phyloP scores from a whole-genome alignment of 2,113 vertebrate genomes.

The Dicerorhinus sumatrensis region DNA sequence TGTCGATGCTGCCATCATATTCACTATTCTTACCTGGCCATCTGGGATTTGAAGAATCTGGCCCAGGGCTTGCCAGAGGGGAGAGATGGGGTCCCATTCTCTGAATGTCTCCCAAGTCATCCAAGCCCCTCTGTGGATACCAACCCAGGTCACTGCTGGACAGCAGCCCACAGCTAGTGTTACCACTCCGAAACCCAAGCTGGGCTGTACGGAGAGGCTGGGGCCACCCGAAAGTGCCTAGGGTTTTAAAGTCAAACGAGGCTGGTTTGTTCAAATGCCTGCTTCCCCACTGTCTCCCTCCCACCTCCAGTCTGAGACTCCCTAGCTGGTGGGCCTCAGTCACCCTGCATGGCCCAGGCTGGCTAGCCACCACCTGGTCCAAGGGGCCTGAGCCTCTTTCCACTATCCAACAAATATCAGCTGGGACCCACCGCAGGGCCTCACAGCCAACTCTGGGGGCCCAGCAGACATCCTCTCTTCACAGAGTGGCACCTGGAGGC shows the following conservation, averaged over 20 bases:
- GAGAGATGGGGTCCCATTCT: not conserved
- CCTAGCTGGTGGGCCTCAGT: not conserved
- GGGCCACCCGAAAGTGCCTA: conserved; percentile 39
- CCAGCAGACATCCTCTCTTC: not conserved
- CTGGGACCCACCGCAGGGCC: not conserved
- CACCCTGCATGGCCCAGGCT: not conserved
- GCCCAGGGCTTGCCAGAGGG: not conserved
- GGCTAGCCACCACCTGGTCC: not conserved
- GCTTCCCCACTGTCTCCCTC: not conserved
- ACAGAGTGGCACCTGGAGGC: not conserved
- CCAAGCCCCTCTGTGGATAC: conserved; percentile 22
- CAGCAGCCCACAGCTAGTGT: conserved; percentile 50
- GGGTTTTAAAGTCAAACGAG: conserved; percentile 63
- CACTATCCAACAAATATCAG: not conserved
- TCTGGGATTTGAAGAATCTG: not conserved
- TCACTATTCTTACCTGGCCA: not conserved
- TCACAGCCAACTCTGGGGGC: not conserved
- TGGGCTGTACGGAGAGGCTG: not conserved
- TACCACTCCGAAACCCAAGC: conserved; percentile 75
- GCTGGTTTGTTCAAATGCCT: conserved; percentile 67
- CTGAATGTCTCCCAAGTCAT: conserved; percentile 21
- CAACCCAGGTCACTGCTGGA: not conserved
- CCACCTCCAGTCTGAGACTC: not conserved
- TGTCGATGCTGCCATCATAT: no score
- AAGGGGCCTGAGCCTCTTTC: not conserved